Base-by-base conservation (phyloP, 53 echinoderm and acorn worm species). In the Henricia sp. region DNA sequence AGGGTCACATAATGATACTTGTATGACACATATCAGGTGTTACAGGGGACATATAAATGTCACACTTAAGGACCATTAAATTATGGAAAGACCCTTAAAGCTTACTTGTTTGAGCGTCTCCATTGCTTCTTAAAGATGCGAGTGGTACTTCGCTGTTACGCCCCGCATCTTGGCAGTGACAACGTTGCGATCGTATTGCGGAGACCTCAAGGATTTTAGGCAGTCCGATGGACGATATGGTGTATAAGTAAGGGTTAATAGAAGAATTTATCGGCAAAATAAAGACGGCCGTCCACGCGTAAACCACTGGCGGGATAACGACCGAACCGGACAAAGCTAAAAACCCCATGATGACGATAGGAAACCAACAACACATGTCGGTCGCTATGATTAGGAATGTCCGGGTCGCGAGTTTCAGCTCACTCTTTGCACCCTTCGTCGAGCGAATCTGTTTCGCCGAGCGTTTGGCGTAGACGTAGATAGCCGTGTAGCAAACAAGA, bases 241-340 rank as follows among this genome's bases (percentile, higher is more conserved):
- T 96, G 62, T 96, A 96, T 8, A 96, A 77, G 53, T 91, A 93
- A 26, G 96, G 96, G 50, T 96, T 96, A 44, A 96, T 91, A 38
- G 96, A 91, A 0, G 96, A 96, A 72, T 96, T 96, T 46, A 96
- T 91, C 8, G 96, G 96, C 3, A 96, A 83, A 37, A 96, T 84
- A 40, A 96, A 96, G 59, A 96, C 90, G 1, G 96, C 96, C 1
- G 88, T 91, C 91, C 91, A 94, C 17, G 94, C 96, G 53, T 96
- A 96, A 5, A 94, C 86, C 9, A 65, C 54, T 2, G 94, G 88
- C 4, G 96, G 92, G 59, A 96, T 92, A 17, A 56, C 63, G 5
- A 89, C 87, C 1, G 72, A 38, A 35, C 91, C 87, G 8, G 90
- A 83, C 14, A 93, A 74, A 0, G 91, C 76, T 3, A 96, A 34